phyloP scores from a whole-genome alignment of 2,888 invertebrate genomes.

The Ectropis crepuscularia region DNA sequence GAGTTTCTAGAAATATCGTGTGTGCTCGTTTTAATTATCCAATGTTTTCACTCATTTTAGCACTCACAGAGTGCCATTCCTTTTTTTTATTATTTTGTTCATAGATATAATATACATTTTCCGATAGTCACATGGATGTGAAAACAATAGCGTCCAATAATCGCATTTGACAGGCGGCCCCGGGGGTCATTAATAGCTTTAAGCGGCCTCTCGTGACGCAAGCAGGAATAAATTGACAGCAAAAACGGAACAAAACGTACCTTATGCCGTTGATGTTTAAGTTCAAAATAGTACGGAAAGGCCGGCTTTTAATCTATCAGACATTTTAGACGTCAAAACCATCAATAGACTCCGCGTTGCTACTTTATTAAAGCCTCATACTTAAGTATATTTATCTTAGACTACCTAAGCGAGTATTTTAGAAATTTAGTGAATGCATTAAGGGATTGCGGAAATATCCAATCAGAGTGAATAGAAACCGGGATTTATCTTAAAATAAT shows the following conservation, averaged over 20 bases:
- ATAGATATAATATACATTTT: constrained; percentile 15
- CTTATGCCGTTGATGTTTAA: not conserved
- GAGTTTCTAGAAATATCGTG: no score
- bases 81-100: not conserved
- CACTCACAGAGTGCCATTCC: not conserved
- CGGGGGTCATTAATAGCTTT: constrained; percentile 37
- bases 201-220: constrained; percentile 35
- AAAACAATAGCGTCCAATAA: constrained; percentile 47
- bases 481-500: no score
- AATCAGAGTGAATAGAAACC: no score
- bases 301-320: constrained; percentile 7
- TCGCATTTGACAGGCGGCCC: constrained; percentile 42
- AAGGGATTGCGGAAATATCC: no score
- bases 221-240: constrained; percentile 26
- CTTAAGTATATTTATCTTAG: no score
- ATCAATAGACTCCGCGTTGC: constrained; percentile 10
- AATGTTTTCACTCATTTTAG: not conserved
- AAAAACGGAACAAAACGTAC: not conserved
- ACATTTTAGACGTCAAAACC: constrained; percentile 22
- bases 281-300: constrained; percentile 3
- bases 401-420: no score
- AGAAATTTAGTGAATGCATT: no score
- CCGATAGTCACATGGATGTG: constrained; percentile 28
- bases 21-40: no score
- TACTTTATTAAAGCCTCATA: constrained; percentile 1